Percentiles rank a stretch among this genome's conserved stretches.
Evolutionary conservation across 2,888 invertebrate genomes (phyloP).

Genomic region (Pammene fasciana): DNA sequence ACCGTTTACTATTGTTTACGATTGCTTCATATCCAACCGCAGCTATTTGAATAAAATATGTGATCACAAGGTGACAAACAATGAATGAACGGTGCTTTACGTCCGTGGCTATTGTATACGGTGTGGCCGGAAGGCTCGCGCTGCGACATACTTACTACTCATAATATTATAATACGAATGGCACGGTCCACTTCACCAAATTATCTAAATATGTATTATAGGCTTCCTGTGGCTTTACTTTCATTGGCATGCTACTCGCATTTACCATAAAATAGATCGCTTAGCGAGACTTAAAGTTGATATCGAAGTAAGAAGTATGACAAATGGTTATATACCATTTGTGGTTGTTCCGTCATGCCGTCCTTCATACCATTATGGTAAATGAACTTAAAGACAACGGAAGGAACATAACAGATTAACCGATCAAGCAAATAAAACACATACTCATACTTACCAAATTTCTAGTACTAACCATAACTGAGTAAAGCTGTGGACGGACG

Average conservation of each 20-base stretch:
- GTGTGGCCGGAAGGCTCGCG: slow-evolving; percentile 67
- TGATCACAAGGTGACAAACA: slow-evolving; percentile 41
- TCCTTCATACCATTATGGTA: neutral
- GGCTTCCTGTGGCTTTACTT: slow-evolving; percentile 61
- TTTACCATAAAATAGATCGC: neutral
- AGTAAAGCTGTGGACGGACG: too few relatives aligned
- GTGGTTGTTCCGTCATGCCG: too few relatives aligned
- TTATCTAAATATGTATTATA: slow-evolving; percentile 57
- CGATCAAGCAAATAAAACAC: too few relatives aligned
- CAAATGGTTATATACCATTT: too few relatives aligned
- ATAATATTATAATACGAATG: slow-evolving; percentile 55
- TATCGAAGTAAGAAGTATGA: neutral
- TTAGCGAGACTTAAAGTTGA: neutral
- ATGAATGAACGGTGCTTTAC: slow-evolving; percentile 46
- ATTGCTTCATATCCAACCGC: slow-evolving; percentile 3
- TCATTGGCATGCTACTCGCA: slow-evolving; percentile 48
- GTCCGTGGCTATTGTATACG: slow-evolving; percentile 50
- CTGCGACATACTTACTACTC: slow-evolving; percentile 53
- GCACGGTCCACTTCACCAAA: slow-evolving; percentile 53
- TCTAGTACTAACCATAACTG: too few relatives aligned
- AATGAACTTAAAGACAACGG: neutral
- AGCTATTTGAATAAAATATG: slow-evolving; percentile 30
- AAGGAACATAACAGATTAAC: neutral
- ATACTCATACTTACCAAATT: too few relatives aligned
- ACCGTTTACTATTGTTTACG: slow-evolving; percentile 25